Conservation (phyloP, 2,113 vertebrate genomes). For the Anguilla rostrata region DNA sequence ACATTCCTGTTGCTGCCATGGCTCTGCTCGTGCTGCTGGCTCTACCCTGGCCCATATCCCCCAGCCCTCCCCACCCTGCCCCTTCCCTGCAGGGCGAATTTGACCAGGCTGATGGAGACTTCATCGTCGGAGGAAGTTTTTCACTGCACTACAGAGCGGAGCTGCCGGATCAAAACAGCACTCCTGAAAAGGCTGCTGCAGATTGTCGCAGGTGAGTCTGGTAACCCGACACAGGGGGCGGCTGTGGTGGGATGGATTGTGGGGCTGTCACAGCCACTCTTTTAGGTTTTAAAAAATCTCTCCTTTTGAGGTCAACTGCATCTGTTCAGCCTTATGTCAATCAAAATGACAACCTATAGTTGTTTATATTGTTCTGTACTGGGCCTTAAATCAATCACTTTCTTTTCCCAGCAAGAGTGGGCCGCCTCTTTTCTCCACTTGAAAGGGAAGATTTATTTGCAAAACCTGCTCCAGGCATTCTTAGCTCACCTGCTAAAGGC, state of each 20-base stretch:
- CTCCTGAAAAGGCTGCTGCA: neutral
- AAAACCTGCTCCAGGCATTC: neutral
- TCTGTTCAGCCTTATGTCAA: neutral
- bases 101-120: conserved; percentile 27
- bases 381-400: neutral
- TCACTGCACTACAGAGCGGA: conserved; percentile 17
- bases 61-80: neutral
- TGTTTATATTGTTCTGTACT: neutral
- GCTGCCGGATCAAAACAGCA: neutral
- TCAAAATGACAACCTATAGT: neutral
- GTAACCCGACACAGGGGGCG: neutral
- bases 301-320: neutral
- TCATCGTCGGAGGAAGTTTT: conserved; percentile 13
- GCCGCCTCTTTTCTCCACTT: neutral
- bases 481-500: neutral
- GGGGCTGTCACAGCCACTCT: neutral
- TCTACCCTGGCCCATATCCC: neutral
- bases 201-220: conserved; percentile 29
- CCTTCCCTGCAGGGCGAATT: conserved; percentile 20
- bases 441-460: neutral
- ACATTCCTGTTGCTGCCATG: neutral
- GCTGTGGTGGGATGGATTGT: neutral
- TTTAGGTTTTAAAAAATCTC: neutral
- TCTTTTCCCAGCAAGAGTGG: neutral
- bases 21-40: conserved; percentile 16